phyloP scores from a whole-genome alignment of 2,797 vertebrate species.

The Lophius americanus region DNA sequence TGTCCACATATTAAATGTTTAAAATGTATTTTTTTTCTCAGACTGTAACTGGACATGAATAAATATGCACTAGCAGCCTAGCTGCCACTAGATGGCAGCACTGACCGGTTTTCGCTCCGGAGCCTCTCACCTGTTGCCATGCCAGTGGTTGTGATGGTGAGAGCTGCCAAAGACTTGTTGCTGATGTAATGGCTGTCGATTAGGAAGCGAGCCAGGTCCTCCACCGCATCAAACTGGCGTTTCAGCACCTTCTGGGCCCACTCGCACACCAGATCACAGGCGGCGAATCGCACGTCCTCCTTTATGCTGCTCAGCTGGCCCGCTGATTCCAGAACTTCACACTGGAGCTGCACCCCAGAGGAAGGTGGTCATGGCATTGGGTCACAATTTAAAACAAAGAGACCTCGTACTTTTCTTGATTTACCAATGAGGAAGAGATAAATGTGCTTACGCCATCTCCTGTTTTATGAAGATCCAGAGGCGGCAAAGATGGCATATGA shows the following conservation, averaged over 20 bases:
- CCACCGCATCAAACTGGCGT: conserved; percentile 93
- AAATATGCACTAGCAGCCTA: neutral
- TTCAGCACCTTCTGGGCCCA: conserved; percentile 99
- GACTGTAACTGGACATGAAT: neutral
- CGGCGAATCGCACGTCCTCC: conserved; percentile 92
- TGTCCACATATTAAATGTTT: neutral
- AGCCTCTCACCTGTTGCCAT: conserved; percentile 87
- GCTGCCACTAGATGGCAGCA: conserved; percentile 68
- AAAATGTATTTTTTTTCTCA: neutral
- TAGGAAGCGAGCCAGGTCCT: conserved; percentile 96
- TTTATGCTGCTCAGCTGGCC: conserved; percentile 89
- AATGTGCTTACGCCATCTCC: conserved; percentile 88
- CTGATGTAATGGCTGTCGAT: conserved; percentile 98
- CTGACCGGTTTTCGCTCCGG: conserved; percentile 2
- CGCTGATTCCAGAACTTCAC: conserved; percentile 88
- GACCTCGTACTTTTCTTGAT: neutral
- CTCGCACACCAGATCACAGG: conserved; percentile 96
- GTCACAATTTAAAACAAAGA: neutral
- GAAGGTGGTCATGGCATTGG: conserved; percentile 1
- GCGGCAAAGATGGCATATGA: conserved; percentile 96
- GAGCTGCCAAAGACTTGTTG: conserved; percentile 96
- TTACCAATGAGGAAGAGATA: neutral
- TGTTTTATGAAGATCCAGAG: conserved; percentile 93
- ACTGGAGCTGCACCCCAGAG: conserved; percentile 71
- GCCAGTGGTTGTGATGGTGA: conserved; percentile 91